Conservation (phyloP, 1,140 invertebrate genomes). For the Teleogryllus occipitalis region DNA sequence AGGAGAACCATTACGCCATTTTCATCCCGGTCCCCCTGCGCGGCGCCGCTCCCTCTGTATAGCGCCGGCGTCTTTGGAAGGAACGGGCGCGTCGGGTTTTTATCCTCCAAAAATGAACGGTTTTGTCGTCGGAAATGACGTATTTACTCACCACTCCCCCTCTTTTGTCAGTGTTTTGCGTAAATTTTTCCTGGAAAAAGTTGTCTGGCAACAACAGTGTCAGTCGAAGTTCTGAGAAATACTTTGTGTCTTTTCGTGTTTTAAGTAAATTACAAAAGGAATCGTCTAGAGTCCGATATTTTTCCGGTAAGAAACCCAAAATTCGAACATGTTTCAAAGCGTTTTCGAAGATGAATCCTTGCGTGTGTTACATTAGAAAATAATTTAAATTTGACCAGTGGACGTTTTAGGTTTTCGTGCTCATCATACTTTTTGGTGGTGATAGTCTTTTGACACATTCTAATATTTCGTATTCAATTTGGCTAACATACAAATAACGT, state of each 20-base stretch:
- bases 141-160: background rate
- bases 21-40: background rate
- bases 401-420: too few relatives aligned
- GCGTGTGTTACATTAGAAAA: too few relatives aligned
- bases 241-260: background rate
- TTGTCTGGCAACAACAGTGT: background rate
- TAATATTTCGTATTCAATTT: too few relatives aligned
- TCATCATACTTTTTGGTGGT: too few relatives aligned
- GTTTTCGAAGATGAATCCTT: background rate
- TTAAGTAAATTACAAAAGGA: background rate
- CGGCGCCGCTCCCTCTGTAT: background rate
- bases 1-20: background rate
- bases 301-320: too few relatives aligned
- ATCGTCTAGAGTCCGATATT: background rate
- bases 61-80: background rate
- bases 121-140: slow-evolving; percentile 3
- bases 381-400: too few relatives aligned
- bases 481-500: too few relatives aligned
- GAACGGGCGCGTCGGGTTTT: background rate
- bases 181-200: background rate
- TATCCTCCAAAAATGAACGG: background rate
- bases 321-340: too few relatives aligned
- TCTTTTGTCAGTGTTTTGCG: background rate
- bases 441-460: too few relatives aligned
- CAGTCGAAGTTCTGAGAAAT: background rate